phyloP scores from a whole-genome alignment of 2,797 vertebrate genomes.

The Crocidura indochinensis region DNA sequence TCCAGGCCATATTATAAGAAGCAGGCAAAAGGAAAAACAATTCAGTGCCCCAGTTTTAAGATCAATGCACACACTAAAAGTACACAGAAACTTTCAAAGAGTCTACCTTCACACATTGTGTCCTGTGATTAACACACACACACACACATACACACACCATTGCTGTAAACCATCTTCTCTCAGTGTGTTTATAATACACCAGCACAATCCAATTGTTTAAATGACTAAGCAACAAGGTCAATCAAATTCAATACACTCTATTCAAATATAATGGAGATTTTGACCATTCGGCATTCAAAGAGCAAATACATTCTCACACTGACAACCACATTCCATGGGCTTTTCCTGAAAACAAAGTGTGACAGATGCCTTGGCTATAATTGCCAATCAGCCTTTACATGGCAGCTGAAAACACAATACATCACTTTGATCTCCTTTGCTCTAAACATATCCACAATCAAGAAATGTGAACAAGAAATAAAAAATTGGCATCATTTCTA shows the following conservation, averaged over 20 bases:
- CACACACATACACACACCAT: neutral
- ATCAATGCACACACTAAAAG: conserved; percentile 32
- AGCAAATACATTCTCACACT: conserved; percentile 83
- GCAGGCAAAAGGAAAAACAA: conserved; percentile 8
- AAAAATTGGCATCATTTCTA: conserved; percentile 87
- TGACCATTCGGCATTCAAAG: conserved; percentile 85
- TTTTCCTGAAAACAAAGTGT: conserved; percentile 88
- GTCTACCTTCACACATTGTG: neutral
- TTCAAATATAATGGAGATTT: conserved; percentile 85
- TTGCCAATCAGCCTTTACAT: conserved; percentile 88
- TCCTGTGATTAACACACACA: conserved; percentile 1
- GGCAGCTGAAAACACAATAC: conserved; percentile 90
- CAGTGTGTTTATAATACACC: conserved; percentile 57
- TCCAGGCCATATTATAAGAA: conserved; percentile 12
- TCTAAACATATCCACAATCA: conserved; percentile 88
- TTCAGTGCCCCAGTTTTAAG: conserved; percentile 44
- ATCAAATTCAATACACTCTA: conserved; percentile 76
- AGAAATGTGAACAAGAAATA: conserved; percentile 86
- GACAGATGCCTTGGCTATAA: conserved; percentile 90
- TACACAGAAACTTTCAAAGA: neutral
- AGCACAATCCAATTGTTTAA: conserved; percentile 62
- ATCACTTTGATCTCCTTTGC: conserved; percentile 90
- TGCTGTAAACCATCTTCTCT: conserved; percentile 53
- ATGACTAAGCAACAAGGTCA: conserved; percentile 73
- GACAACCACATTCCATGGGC: conserved; percentile 84